These are phyloP conservation scores for Abscondita cerata DNA, from an alignment of 2,888 invertebrate genomes.

Conservation along the genomic window DNA sequence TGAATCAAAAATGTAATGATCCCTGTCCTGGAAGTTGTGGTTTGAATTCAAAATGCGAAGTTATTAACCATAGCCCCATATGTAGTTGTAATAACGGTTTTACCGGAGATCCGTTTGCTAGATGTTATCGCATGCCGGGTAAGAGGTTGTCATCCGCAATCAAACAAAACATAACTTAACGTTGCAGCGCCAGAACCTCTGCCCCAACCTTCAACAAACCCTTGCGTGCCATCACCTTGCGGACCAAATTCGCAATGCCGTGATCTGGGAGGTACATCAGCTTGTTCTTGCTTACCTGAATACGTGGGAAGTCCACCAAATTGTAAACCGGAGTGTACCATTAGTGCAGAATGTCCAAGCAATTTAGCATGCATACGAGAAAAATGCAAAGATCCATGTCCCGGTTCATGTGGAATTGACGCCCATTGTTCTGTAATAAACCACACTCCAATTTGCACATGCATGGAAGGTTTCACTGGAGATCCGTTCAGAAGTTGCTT, in stretches of 20 bases:
- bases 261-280: slow-evolving; percentile 70
- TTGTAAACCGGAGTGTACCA: slow-evolving; percentile 64
- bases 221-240: slow-evolving; percentile 58
- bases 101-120: slow-evolving; percentile 73
- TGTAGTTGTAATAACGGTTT: slow-evolving; percentile 70
- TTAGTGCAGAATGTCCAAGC: slow-evolving; percentile 78
- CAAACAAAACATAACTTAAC: neutral
- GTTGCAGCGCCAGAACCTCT: slow-evolving; percentile 42
- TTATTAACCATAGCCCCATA: slow-evolving; percentile 64
- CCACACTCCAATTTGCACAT: slow-evolving; percentile 78
- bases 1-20: slow-evolving; percentile 63
- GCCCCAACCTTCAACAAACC: slow-evolving; percentile 44
- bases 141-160: neutral
- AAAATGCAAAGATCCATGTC: slow-evolving; percentile 81
- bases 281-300: slow-evolving; percentile 74
- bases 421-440: slow-evolving; percentile 77
- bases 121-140: slow-evolving; percentile 51
- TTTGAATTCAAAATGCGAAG: slow-evolving; percentile 62
- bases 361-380: slow-evolving; percentile 79
- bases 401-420: slow-evolving; percentile 77
- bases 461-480: slow-evolving; percentile 73
- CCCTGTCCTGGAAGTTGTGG: slow-evolving; percentile 64
- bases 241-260: slow-evolving; percentile 65
- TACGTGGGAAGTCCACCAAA: slow-evolving; percentile 73
- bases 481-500: slow-evolving; percentile 72